Base-by-base conservation (phyloP, 2,113 vertebrate genomes). In the Hepsetus odoe region DNA sequence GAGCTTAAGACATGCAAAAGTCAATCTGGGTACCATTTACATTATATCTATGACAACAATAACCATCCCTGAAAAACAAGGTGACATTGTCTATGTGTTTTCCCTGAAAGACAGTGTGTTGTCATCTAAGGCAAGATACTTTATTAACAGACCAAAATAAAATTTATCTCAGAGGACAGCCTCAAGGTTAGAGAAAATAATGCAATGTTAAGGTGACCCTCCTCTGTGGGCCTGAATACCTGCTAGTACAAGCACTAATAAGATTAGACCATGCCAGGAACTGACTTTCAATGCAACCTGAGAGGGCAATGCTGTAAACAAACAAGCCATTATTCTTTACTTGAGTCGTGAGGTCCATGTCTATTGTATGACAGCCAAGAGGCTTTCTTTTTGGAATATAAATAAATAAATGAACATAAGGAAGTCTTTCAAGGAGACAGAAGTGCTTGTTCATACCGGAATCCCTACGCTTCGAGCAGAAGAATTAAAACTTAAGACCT, bases 161-260 rank as follows among this genome's bases (percentile, higher is more conserved):
- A 86, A 85, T 82, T 74, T 66, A 70, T 77, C 81, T 68, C 75
- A 84, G 72, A 79, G 4, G 70, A 83, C 72, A 42, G 24, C 66
- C 69, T 86, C 46, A 73, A 86, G 86, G 87, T 83, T 85, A 87
- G 46, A 85, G 83, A 67, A 77, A 88, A 86, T 72, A 83, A 78
- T 74, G 22, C 65, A 70, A 55, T 20, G 55, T 81, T 83, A 67
- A 10, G 16, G 51, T 35, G 33, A 76, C 79, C 67, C 83, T 72
- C 46, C 81, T 83, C 55, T 53, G 30, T 84, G 82, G 72, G 46
- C 80, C 24, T 79, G 44, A 79, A 86, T 81, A 86, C 78, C 79
- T 79, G 73, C 24, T 79, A 59, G 82, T 85, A 84, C 86, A 82
- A 86, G 86, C 85, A 87, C 72, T 88, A 86, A 89, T 85, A 71